Evolutionary conservation across 2,113 vertebrate genomes (phyloP).

Genomic region (Neotoma lepida): DNA sequence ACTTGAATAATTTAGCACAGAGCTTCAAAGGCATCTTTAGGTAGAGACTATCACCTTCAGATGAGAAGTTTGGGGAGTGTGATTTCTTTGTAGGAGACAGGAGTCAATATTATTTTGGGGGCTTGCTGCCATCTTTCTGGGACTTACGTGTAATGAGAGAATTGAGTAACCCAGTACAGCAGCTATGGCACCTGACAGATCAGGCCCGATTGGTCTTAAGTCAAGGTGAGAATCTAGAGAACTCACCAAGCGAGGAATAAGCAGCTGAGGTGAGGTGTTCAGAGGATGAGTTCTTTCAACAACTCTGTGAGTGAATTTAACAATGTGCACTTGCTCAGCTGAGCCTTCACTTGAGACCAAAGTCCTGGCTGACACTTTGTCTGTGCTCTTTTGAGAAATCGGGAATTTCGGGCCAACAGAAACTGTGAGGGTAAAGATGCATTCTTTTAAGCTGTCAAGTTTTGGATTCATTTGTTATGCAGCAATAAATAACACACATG

Average conservation of each 20-base stretch:
- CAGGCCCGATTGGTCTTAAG: neutral
- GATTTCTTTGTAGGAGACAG: neutral
- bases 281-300: neutral
- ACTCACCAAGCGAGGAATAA: neutral
- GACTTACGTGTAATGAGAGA: neutral
- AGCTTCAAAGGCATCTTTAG: neutral
- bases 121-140: neutral
- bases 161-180: neutral
- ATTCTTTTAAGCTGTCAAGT: neutral
- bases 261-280: neutral
- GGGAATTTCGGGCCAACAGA: neutral
- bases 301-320: neutral
- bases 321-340: neutral
- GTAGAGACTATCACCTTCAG: neutral
- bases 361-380: neutral
- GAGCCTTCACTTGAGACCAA: neutral
- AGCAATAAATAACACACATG: neutral
- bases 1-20: constrained; percentile 27
- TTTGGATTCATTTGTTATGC: neutral
- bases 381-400: neutral
- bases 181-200: neutral
- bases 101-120: neutral
- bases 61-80: neutral
- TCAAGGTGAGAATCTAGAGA: neutral
- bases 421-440: neutral